These are phyloP conservation scores for Leptopilina boulardi DNA, from an alignment of 1,140 invertebrate species.

Conservation along the genomic window DNA sequence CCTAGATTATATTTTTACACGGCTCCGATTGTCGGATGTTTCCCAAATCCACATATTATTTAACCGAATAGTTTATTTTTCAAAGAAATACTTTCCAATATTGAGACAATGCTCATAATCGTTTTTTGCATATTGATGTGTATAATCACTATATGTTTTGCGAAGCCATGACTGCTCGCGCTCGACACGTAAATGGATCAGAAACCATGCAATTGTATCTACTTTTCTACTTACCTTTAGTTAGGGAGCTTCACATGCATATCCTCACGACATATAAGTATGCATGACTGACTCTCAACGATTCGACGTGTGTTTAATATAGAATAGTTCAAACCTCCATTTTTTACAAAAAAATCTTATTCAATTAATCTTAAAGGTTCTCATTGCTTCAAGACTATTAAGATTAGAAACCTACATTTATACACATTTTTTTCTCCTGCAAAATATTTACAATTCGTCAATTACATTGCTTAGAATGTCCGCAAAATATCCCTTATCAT, in stretches of 20 bases:
- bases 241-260: slow-evolving; percentile 69
- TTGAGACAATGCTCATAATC: slow-evolving; percentile 2
- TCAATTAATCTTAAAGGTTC: no score
- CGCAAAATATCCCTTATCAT: no score
- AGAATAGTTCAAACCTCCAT: not conserved
- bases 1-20: slow-evolving; percentile 49
- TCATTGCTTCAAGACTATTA: no score
- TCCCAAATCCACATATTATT: no score
- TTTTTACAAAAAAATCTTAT: not conserved
- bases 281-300: slow-evolving; percentile 8
- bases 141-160: slow-evolving; percentile 44
- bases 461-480: no score
- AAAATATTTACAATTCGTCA: no score
- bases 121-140: not conserved
- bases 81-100: no score
- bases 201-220: slow-evolving; percentile 76
- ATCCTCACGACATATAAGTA: slow-evolving; percentile 27
- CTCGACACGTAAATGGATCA: slow-evolving; percentile 72
- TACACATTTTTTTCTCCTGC: no score
- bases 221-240: slow-evolving; percentile 73
- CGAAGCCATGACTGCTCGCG: slow-evolving; percentile 65
- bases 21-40: not conserved
- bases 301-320: not conserved
- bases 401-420: no score
- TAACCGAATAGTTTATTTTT: no score